Percentiles rank a stretch among this genome's conserved stretches.
phyloP scores from a whole-genome alignment of 2,113 vertebrate genomes.

The Dendrocopos noguchii region DNA sequence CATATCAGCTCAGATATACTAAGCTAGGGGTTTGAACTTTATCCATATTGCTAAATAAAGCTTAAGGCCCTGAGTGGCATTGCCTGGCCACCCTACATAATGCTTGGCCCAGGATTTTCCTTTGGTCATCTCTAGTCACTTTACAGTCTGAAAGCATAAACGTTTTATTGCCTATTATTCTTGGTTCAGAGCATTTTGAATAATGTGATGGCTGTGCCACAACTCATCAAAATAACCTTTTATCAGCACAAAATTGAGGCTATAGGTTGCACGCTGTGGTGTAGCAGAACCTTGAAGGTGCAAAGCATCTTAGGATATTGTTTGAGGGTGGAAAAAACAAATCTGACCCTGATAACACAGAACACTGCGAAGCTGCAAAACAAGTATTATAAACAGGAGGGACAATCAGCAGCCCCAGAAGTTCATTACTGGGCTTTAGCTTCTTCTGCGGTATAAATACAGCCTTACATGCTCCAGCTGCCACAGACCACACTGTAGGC shows the following conservation, averaged over 20 bases:
- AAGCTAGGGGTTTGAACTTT: not conserved
- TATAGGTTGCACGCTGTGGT: not conserved
- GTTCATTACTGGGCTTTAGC: not conserved
- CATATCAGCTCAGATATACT: not conserved
- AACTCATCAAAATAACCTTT: slow-evolving; percentile 25
- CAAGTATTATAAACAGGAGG: not conserved
- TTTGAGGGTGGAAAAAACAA: not conserved
- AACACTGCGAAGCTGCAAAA: not conserved
- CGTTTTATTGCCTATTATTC: not conserved
- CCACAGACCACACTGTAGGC: not conserved
- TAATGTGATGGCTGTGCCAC: not conserved
- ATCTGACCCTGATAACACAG: not conserved
- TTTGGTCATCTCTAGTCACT: not conserved
- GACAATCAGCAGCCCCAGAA: not conserved
- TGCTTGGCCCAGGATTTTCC: not conserved
- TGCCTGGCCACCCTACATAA: not conserved
- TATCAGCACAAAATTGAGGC: not conserved
- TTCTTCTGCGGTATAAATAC: not conserved
- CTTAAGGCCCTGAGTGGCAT: not conserved
- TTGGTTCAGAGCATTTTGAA: slow-evolving; percentile 7
- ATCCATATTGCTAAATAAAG: not conserved
- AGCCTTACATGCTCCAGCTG: not conserved
- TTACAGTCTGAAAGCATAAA: not conserved
- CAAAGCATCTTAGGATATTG: not conserved
- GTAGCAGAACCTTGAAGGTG: not conserved